Percentiles rank a stretch among this genome's conserved stretches.
Conservation (phyloP, 2,797 vertebrate species). For the Danio kyathit region DNA sequence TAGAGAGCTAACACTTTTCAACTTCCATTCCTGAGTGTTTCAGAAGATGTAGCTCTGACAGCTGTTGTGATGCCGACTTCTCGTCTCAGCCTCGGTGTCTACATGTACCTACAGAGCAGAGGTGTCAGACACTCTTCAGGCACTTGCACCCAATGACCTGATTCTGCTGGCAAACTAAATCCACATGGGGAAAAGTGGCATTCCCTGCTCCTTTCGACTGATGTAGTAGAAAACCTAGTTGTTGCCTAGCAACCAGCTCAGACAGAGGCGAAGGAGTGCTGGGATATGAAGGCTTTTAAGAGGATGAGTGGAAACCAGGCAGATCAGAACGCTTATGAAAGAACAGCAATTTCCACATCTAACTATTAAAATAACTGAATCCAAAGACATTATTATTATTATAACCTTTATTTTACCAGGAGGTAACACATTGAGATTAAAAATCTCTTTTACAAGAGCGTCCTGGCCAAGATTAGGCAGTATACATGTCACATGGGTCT, state of each 20-base stretch:
- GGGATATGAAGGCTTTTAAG: conserved; percentile 37
- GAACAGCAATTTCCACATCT: no score
- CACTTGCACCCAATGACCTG: conserved; percentile 31
- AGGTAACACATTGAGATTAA: no score
- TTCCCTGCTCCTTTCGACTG: conserved; percentile 11
- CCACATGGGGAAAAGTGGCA: conserved; percentile 15
- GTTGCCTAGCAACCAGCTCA: conserved; percentile 61
- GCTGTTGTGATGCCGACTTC: not conserved
- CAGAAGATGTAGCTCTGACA: not conserved
- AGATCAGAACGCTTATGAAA: no score
- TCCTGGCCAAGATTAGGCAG: no score
- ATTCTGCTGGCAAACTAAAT: conserved; percentile 37
- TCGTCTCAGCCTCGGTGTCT: not conserved
- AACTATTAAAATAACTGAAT: no score
- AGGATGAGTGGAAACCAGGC: not conserved
- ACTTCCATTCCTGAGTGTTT: not conserved
- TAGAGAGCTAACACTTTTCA: not conserved
- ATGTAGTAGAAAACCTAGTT: not conserved
- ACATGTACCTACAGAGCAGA: not conserved
- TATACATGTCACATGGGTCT: no score
- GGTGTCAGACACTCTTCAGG: conserved; percentile 21
- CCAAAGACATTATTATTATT: no score
- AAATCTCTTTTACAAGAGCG: no score
- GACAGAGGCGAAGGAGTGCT: conserved; percentile 13
- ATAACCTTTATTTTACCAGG: no score